Evolutionary conservation across 2,888 invertebrate genomes (phyloP), one percentile per base, ranked within the genome.

Genomic region (Drosophila prostipennis): DNA sequence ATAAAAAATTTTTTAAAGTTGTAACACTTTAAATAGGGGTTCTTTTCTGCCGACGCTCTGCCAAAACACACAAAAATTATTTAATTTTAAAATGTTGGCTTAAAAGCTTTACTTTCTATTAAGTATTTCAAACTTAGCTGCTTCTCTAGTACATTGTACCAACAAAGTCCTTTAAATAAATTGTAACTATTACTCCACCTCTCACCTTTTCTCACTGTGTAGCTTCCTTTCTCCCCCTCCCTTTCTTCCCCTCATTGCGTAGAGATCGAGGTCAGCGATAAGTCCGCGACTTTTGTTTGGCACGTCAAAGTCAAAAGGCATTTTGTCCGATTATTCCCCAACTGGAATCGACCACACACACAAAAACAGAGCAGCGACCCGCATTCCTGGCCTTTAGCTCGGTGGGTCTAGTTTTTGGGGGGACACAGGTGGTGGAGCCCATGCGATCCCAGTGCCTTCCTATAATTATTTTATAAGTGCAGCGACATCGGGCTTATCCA

Each of bases 401-500:
- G 57, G 65, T 55, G 14, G 37, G 72, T 89, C 87, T 89, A 84
- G 76, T 73, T 29, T 26, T 26, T 79, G 73, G 87, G 43, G 85
- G 89, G 29, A 26, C 29, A 65, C 85, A 81, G 88, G 86, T 81
- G 81, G 71, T 70, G 39, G 54, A 55, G 23, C 48, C 42, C 11
- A 13, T 34, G 32, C 19, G 19, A 19, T 19, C 19, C 19, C 19
- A 19, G 19, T 19, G 19, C 67, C 43, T 45, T 51, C 56, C 73
- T 85, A 79, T 84, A 84, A 84, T 84, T 84, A 84, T 84, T 84
- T 89, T 84, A 84, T 84, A 84, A 84, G 84, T 89, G 89, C 82
- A 89, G 81, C 68, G 74, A 78, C 72, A 85, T 68, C 67, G 80
- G 68, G 69, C 88, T 88, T 88, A 82, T 88, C 82, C 88, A 56